Conservation (phyloP, 2,113 vertebrate genomes). For the Ornithorhynchus anatinus region DNA sequence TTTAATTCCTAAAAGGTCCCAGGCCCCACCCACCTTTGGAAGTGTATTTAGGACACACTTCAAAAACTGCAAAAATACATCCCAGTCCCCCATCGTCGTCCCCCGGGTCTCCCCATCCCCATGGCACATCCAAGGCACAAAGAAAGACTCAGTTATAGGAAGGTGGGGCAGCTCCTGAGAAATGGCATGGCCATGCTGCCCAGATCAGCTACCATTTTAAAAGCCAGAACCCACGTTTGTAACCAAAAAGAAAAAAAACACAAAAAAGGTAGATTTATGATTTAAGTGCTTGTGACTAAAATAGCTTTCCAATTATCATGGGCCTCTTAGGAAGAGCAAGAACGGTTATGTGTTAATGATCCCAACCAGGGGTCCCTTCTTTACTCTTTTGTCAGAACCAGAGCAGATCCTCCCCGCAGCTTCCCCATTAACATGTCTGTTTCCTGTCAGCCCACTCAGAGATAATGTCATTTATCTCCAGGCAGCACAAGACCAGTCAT, state of each 20-base stretch:
- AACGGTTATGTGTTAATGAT: conserved; percentile 77
- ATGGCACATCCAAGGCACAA: no score
- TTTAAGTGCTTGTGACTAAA: conserved; percentile 64
- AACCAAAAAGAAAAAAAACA: conserved; percentile 21
- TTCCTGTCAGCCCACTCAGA: conserved; percentile 85
- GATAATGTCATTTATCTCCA: conserved; percentile 86
- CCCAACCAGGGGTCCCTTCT: conserved; percentile 72
- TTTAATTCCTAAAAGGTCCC: no score
- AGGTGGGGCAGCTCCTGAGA: neutral
- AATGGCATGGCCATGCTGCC: neutral
- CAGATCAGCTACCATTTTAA: neutral
- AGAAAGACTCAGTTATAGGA: conserved; percentile 17
- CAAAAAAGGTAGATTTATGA: conserved; percentile 58
- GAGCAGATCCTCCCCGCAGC: conserved; percentile 77
- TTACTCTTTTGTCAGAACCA: conserved; percentile 72
- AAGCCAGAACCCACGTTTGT: conserved; percentile 3
- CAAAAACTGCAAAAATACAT: no score
- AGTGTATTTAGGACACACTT: no score
- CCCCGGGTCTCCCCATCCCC: no score
- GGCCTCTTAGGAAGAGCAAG: conserved; percentile 65
- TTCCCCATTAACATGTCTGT: conserved; percentile 85
- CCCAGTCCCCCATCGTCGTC: no score
- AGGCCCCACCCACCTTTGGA: no score
- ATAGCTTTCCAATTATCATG: conserved; percentile 69
- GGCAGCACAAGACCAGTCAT: conserved; percentile 82